Evolutionary conservation across 1,140 invertebrate species (phyloP), one percentile per base, ranked within the genome.

Genomic region (Drosophila eugracilis): DNA sequence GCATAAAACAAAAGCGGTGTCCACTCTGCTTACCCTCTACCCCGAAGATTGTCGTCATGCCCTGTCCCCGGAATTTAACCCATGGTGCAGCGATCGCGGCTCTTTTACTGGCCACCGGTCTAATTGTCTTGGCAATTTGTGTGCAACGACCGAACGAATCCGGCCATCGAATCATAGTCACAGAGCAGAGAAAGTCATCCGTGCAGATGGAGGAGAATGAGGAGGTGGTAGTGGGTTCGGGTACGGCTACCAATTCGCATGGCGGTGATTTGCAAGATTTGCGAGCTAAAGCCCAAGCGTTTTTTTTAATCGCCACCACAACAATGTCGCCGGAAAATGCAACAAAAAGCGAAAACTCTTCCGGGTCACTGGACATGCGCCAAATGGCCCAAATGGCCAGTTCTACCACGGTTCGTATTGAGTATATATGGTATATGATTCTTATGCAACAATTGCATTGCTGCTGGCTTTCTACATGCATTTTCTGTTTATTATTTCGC

Each of bases 61-160:
- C 53, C 52, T 86, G 74, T 39, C 77, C 63, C 57, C 41, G 55
- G 28, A 45, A 60, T 63, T n/a, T 30, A 50, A 57, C 49, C 67
- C 70, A 50, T 30, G 53, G 37, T 17, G 15, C 80, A 7, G 44
- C 48, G 45, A 49, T 63, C 12, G 22, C 54, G 15, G 57, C 62
- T 24, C 26, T 89, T 36, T 14, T 62, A 19, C 50, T 89, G 47
- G 71, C 86, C 45, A 63, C 39, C 34, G 80, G 41, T 41, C 75
- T 89, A 21, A 89, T 89, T 75, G 47, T 86, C 28, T 74, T 76
- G 52, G 85, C 71, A 62, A 85, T 81, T 60, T 72, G 55, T 49
- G 52, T 70, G 48, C 66, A 89, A 47, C 78, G 66, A 36, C 62
- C 62, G 21, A 50, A 39, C 24, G 50, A 69, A 60, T 60, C 75